These are phyloP conservation scores for Dolomedes plantarius DNA, from an alignment of 2,888 invertebrate genomes.

Conservation along the genomic window DNA sequence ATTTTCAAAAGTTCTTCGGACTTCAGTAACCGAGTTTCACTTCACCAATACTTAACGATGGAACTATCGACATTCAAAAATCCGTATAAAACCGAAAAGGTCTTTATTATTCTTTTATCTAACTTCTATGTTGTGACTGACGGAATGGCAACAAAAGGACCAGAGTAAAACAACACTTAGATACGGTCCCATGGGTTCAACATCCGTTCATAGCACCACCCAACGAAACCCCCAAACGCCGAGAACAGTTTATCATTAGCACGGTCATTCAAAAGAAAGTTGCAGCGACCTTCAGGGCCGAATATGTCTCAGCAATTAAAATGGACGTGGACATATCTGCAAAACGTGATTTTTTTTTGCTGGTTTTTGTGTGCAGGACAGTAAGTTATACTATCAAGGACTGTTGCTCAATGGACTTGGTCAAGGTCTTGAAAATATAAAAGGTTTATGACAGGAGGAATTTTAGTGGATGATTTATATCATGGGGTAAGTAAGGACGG, in stretches of 20 bases:
- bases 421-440: constrained; percentile 26
- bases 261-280: constrained; percentile 7
- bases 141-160: neutral
- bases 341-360: neutral
- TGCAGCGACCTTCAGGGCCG: neutral
- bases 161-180: constrained; percentile 26
- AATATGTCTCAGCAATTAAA: constrained; percentile 19
- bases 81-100: too few species aligned
- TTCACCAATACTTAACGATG: too few species aligned
- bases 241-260: constrained; percentile 18
- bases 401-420: neutral
- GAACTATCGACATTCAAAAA: too few species aligned
- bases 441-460: constrained; percentile 25
- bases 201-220: constrained; percentile 15
- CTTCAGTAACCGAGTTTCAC: too few species aligned
- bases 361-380: neutral
- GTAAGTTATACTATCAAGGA: constrained; percentile 11
- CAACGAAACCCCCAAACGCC: neutral
- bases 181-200: constrained; percentile 26
- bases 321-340: neutral
- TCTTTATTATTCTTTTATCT: too few species aligned
- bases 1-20: too few species aligned
- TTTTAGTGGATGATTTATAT: constrained; percentile 20
- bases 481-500: neutral
- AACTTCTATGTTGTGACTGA: neutral